Evolutionary conservation across 1,140 invertebrate species (phyloP), one percentile per base, ranked within the genome.

Genomic region (Phymastichus coffea): DNA sequence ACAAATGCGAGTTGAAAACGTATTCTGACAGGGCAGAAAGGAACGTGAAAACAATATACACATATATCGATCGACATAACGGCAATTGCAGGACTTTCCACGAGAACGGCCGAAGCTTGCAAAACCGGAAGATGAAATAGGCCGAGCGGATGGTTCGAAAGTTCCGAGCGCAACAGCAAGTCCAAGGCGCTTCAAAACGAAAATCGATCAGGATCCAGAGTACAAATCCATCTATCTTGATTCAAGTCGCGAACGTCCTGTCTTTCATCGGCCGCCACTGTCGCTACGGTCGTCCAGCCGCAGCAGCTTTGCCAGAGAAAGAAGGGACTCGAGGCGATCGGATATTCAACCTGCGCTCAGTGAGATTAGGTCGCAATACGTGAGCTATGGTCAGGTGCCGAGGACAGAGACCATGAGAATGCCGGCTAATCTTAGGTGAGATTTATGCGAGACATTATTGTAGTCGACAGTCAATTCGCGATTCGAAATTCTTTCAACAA

Each of bases 181-280:
- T 4, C 49, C 26, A 4, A 49, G 20, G 0, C 71, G 66, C 38
- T 79, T 79, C 54, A 53, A 64, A 2, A 68, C 65, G 4, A 80
- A 76, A 64, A 77, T 80, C 26, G 77, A 80, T 23, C 75, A 74
- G 25, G 78, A 78, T 41, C 77, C 77, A 2, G 78, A 80, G 51
- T 81, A 81, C 44, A 78, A 79, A 19, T 79, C 78, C 0, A 75
- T 72, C 8, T 79, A 74, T 23, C 22, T 77, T 1, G 73, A 79
- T 37, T 62, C 67, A 37, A 60, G 70, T 8, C 68, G 64, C 20
- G 73, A 75, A 4, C 69, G 72, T 4, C 59, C 66, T 3, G 25
- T 69, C 0, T 76, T 66, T 20, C 57, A 73, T 8, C 71, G 70
- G 53, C 69, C 74, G 12, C 66, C 71, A 0, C 19, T 64, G 8